Evolutionary conservation across 2,113 vertebrate species (phyloP).

Genomic region (Mormyrus lacerda): DNA sequence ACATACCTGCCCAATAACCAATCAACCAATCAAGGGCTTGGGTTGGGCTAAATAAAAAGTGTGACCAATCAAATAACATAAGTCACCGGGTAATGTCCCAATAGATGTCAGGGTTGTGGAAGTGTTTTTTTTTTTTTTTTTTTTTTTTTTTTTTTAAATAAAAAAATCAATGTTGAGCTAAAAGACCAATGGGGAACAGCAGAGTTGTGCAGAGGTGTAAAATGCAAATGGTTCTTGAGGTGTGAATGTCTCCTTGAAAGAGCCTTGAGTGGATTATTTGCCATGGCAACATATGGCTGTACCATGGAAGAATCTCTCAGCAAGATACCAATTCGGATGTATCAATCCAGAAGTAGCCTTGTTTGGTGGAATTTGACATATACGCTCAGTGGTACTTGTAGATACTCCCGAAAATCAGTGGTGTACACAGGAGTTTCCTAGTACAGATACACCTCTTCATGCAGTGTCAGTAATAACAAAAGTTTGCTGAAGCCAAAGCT

Average conservation of each 20-base stretch:
- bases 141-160: too few species aligned
- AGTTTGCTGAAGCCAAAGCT: background rate
- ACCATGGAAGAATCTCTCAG: background rate
- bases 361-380: too few species aligned
- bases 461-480: background rate
- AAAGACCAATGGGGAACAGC: too few species aligned
- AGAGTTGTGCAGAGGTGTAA: background rate
- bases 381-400: slow-evolving; percentile 4
- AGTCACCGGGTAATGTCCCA: too few species aligned
- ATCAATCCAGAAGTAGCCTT: background rate
- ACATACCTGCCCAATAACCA: too few species aligned
- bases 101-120: too few species aligned
- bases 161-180: background rate
- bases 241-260: background rate
- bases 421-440: too few species aligned
- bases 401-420: background rate
- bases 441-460: too few species aligned
- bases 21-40: too few species aligned
- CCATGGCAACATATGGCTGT: background rate
- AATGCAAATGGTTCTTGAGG: slow-evolving; percentile 1
- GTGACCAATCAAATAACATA: too few species aligned
- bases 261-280: background rate
- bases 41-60: too few species aligned
- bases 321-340: background rate
- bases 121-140: too few species aligned